phyloP scores from a whole-genome alignment of 1,140 invertebrate genomes.

The Leptinotarsa defecta region DNA sequence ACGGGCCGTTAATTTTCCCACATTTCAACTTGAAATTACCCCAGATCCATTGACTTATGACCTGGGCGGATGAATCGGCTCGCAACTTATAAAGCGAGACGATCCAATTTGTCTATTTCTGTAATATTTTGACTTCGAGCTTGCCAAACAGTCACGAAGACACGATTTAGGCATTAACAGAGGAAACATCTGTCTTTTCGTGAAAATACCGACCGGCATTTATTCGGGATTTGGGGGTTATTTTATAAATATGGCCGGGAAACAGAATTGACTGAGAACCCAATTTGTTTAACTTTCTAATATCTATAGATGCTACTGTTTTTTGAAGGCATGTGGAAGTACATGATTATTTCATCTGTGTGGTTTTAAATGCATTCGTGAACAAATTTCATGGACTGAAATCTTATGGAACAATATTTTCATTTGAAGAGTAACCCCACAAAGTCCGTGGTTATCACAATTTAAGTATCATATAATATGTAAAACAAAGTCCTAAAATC shows the following conservation, averaged over 20 bases:
- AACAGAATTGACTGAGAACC: not conserved
- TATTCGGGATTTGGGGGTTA: conserved; percentile 13
- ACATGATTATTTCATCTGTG: too few species aligned
- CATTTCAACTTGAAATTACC: conserved; percentile 8
- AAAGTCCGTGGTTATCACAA: too few species aligned
- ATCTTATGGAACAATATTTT: too few species aligned
- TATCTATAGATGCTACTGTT: too few species aligned
- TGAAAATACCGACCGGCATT: conserved; percentile 15
- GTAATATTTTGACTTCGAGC: conserved; percentile 36
- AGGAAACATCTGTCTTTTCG: conserved; percentile 33
- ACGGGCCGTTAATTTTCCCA: not conserved
- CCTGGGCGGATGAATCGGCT: conserved; percentile 13
- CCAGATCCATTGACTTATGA: conserved; percentile 26
- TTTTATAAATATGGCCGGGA: conserved; percentile 17
- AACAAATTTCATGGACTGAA: too few species aligned
- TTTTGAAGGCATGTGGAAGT: too few species aligned
- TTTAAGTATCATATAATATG: too few species aligned
- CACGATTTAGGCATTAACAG: conserved; percentile 38
- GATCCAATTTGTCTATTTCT: conserved; percentile 40
- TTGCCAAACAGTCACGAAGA: conserved; percentile 33
- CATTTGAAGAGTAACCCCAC: too few species aligned
- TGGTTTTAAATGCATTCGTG: too few species aligned
- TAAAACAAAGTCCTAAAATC: too few species aligned
- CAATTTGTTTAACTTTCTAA: too few species aligned
- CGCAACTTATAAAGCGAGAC: conserved; percentile 26